Evolutionary conservation across 2,888 invertebrate species (phyloP).

Genomic region (Seira sanloemensis): DNA sequence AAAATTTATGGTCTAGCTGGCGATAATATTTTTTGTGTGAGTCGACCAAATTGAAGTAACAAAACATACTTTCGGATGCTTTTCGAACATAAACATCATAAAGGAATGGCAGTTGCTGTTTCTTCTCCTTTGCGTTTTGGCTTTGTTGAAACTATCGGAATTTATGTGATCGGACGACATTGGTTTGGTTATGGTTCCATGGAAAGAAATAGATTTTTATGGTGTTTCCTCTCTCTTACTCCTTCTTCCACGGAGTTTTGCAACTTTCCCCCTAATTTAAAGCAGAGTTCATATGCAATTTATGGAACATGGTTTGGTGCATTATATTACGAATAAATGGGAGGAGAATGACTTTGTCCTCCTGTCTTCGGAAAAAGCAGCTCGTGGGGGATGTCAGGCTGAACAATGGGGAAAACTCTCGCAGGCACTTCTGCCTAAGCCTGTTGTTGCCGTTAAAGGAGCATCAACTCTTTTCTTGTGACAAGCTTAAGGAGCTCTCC

Average conservation of each 20-base stretch:
- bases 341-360: constrained; percentile 42
- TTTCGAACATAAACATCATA: not conserved
- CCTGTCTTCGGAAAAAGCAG: constrained; percentile 23
- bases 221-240: too few species aligned
- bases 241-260: too few species aligned
- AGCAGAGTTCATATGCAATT: not conserved
- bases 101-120: not conserved
- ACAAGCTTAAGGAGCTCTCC: constrained; percentile 18
- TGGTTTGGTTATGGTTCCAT: not conserved
- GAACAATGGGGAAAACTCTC: constrained; percentile 30
- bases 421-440: constrained; percentile 28
- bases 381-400: constrained; percentile 41
- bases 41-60: not conserved
- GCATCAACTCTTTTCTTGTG: constrained; percentile 40
- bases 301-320: not conserved
- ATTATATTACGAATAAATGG: constrained; percentile 24
- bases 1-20: constrained; percentile 9
- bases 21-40: constrained; percentile 2
- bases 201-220: constrained; percentile 5
- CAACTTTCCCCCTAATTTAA: not conserved
- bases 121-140: constrained; percentile 1
- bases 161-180: constrained; percentile 32
- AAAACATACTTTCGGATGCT: not conserved
- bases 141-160: constrained; percentile 30
- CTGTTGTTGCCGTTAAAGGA: constrained; percentile 29